Evolutionary conservation across 2,113 vertebrate species (phyloP).

Genomic region (Gadus macrocephalus): DNA sequence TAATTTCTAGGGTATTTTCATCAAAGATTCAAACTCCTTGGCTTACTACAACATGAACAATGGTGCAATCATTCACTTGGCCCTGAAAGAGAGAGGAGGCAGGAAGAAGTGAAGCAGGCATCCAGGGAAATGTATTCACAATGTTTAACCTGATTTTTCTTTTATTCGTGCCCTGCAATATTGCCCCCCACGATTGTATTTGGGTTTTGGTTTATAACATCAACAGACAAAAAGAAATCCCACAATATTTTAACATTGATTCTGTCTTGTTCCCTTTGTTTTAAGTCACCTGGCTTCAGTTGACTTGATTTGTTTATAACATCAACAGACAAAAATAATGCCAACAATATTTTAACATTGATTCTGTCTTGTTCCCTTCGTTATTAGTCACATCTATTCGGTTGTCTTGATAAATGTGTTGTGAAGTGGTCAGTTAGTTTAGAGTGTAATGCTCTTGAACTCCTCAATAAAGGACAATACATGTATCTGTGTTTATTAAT

Average conservation of each 20-base stretch:
- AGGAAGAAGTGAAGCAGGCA: conserved; percentile 85
- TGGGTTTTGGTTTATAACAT: not conserved
- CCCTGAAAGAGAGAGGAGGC: conserved; percentile 96
- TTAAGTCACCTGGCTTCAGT: not conserved
- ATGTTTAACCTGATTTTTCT: not conserved
- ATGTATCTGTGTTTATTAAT: not conserved
- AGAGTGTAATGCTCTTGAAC: not conserved
- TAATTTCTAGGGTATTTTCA: conserved; percentile 90
- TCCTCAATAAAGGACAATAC: not conserved
- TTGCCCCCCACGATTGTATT: not conserved
- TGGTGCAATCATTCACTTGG: conserved; percentile 91
- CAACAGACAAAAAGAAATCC: not conserved
- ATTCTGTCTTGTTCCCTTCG: not conserved
- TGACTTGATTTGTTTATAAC: not conserved
- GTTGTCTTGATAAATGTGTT: not conserved
- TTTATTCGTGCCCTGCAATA: not conserved
- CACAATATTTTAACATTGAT: too few species aligned
- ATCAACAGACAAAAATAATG: not conserved
- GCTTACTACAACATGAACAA: conserved; percentile 98
- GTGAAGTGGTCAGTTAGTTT: not conserved
- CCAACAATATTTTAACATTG: too few species aligned
- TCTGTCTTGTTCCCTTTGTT: not conserved
- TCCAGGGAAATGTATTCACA: not conserved
- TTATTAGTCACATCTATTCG: not conserved
- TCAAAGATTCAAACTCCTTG: conserved; percentile 98